Conservation (phyloP, 2,113 vertebrate genomes). For the Ovibos moschatus region DNA sequence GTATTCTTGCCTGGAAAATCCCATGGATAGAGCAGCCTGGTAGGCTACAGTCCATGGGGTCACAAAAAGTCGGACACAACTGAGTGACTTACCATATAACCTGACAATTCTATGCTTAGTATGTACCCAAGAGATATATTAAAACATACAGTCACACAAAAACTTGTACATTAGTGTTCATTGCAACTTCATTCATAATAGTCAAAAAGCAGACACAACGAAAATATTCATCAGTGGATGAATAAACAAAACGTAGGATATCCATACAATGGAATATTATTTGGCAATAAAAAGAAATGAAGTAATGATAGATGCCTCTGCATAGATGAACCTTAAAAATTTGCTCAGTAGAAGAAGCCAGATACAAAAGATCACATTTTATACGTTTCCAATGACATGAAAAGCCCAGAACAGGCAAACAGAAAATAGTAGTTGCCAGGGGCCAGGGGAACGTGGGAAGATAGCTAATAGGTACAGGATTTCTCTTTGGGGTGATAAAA, state of each 20-base stretch:
- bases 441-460: neutral
- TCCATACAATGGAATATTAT: neutral
- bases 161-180: neutral
- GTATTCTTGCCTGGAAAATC: neutral
- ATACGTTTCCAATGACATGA: neutral
- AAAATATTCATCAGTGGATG: neutral
- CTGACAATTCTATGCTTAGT: neutral
- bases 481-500: neutral
- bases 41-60: neutral
- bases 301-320: neutral
- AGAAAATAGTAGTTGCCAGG: neutral
- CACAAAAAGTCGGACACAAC: neutral
- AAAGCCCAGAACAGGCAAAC: neutral
- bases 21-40: neutral
- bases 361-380: neutral
- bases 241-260: neutral
- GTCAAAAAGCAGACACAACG: neutral
- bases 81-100: neutral
- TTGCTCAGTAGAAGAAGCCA: neutral
- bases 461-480: neutral
- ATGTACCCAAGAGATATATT: neutral
- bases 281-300: neutral
- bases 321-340: neutral
- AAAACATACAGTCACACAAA: neutral
- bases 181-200: neutral